Percentiles rank a stretch among this genome's conserved stretches.
Evolutionary conservation across 2,113 vertebrate genomes (phyloP).

Genomic region (Siniperca chuatsi): DNA sequence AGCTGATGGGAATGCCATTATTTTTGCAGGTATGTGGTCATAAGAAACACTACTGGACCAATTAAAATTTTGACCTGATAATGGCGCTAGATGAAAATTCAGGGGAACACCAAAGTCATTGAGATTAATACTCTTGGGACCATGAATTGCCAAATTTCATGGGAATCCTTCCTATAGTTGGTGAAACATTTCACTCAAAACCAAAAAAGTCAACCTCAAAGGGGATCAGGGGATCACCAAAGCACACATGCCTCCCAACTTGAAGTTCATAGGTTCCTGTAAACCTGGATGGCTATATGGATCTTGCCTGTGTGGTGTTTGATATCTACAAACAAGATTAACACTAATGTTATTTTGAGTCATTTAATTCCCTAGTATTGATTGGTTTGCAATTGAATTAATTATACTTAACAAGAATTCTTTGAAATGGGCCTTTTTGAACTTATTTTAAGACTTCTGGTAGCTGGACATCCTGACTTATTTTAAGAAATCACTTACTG

Average conservation of each 20-base stretch:
- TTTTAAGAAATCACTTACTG: not conserved
- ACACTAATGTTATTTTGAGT: conserved; percentile 1
- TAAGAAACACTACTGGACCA: not conserved
- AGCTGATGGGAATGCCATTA: not conserved
- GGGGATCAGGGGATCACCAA: not conserved
- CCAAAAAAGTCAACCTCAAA: too few species aligned
- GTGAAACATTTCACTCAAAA: not conserved
- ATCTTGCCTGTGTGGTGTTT: not conserved
- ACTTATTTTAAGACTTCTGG: too few species aligned
- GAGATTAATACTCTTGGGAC: not conserved
- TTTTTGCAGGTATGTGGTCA: not conserved
- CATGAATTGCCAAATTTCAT: not conserved
- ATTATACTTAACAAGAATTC: too few species aligned
- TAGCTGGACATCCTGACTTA: not conserved
- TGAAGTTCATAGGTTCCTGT: not conserved
- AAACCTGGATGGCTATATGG: not conserved
- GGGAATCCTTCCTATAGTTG: not conserved
- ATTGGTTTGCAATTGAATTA: conserved; percentile 1
- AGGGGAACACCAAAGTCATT: not conserved
- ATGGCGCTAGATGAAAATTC: not conserved
- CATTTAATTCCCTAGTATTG: not conserved
- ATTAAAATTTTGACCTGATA: not conserved
- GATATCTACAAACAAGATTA: not conserved
- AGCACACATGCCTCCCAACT: not conserved
- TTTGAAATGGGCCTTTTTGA: too few species aligned